Evolutionary conservation across 2,113 vertebrate genomes (phyloP).

Genomic region (Oncorhynchus nerka): DNA sequence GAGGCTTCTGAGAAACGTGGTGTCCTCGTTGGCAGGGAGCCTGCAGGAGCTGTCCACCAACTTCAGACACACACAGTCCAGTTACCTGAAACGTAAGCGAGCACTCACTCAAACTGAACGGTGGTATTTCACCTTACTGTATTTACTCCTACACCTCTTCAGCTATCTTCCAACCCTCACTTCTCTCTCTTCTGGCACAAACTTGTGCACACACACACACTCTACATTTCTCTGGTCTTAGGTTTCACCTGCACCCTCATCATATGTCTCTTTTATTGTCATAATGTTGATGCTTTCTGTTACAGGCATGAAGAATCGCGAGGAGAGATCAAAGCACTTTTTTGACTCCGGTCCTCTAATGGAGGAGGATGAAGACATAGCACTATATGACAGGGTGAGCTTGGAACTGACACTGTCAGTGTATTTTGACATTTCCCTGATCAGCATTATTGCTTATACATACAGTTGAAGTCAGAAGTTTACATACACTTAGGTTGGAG

Average conservation of each 20-base stretch:
- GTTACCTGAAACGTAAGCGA: slow-evolving; percentile 93
- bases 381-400: slow-evolving; percentile 86
- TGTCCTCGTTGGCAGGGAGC: slow-evolving; percentile 89
- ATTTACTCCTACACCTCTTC: background rate
- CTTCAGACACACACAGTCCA: slow-evolving; percentile 92
- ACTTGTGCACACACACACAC: background rate
- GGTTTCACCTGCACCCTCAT: background rate
- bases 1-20: slow-evolving; percentile 88
- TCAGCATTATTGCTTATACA: too few relatives aligned
- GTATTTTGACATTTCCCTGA: background rate
- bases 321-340: slow-evolving; percentile 96
- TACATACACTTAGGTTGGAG: too few relatives aligned
- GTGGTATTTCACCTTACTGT: background rate
- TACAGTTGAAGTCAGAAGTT: too few relatives aligned
- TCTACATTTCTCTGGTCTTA: background rate
- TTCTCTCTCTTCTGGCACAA: background rate
- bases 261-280: background rate
- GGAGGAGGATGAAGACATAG: slow-evolving; percentile 90
- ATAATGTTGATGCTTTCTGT: slow-evolving; percentile 15
- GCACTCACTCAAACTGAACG: background rate
- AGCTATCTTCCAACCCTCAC: background rate
- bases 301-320: slow-evolving; percentile 95
- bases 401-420: too few relatives aligned
- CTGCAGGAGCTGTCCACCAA: slow-evolving; percentile 92
- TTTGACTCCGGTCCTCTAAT: slow-evolving; percentile 92